Conservation (phyloP, 2,113 vertebrate genomes). For the Nibea albiflora region DNA sequence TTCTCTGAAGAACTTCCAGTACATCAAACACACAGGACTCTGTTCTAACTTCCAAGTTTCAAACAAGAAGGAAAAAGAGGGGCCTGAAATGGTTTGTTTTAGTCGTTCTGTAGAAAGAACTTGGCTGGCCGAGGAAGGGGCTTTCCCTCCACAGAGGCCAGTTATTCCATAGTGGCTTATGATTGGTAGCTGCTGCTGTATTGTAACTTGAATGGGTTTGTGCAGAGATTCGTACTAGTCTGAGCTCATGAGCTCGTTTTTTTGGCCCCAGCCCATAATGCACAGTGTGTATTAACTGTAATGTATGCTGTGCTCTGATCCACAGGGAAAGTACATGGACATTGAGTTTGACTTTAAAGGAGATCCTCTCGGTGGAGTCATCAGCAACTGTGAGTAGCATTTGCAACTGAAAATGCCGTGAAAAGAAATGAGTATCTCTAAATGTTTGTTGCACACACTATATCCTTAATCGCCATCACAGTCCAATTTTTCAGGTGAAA, state of each 20-base stretch:
- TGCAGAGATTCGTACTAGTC: not conserved
- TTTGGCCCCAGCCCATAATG: not conserved
- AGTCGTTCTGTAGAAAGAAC: conserved; percentile 29
- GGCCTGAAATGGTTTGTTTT: conserved; percentile 50
- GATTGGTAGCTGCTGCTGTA: conserved; percentile 24
- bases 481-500: not conserved
- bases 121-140: not conserved
- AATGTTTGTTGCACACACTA: not conserved
- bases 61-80: conserved; percentile 11
- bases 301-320: conserved; percentile 38
- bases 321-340: conserved; percentile 99
- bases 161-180: conserved; percentile 38
- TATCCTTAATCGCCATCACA: not conserved
- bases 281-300: not conserved
- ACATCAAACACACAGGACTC: conserved; percentile 58
- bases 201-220: conserved; percentile 2
- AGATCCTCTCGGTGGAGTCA: conserved; percentile 97
- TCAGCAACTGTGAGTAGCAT: conserved; percentile 97
- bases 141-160: conserved; percentile 27
- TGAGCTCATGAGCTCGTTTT: not conserved
- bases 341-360: conserved; percentile 99
- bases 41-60: conserved; percentile 53
- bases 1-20: conserved; percentile 4
- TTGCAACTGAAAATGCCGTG: not conserved
- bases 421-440: not conserved